Base-by-base conservation (phyloP, 2,113 vertebrate genomes). In the Plecturocebus donacophilus region DNA sequence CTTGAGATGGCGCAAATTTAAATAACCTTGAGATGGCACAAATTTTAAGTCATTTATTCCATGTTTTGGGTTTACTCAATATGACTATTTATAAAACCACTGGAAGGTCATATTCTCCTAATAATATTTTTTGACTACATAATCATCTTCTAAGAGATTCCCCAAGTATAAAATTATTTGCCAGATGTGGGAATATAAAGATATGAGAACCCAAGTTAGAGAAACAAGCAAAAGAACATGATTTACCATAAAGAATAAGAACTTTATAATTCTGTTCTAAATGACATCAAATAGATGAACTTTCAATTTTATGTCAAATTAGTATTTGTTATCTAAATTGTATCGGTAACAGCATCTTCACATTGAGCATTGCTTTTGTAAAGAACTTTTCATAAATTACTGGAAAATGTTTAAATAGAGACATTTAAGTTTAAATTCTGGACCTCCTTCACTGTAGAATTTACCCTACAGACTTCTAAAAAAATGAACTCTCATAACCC, bases 221-320 rank as follows among this genome's bases (percentile, higher is more conserved):
- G 6, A 95, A 92, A 35, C 79, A 86, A 93, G 38, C 32, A 68
- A 71, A 83, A 94, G 47, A 42, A 11, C 27, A 3, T 40, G 86
- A 79, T 73, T 88, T 84, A 54, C 45, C 25, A 40, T 49, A 82
- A 93, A 90, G 17, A 95, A 71, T 14, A 47, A 97, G 40, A 79
- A n/a, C 4, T 45, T 70, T 38, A 71, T 45, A 80, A 71, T 40
- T 89, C 21, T 56, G 56, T 42, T 25, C 30, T 81, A 83, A 80
- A 56, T 70, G 17, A 17, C 58, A 85, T 45, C 13, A 20, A 77
- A 92, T 89, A 47, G 38, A 76, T 32, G 75, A 47, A 27, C 82
- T 71, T 89, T 94, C 71, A 83, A 94, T 93, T 92, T 73, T 81
- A 92, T 94, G 8, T 92, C 45, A 87, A 94, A 70, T 94, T 90